Evolutionary conservation across 2,113 vertebrate genomes (phyloP), one percentile per base, ranked within the genome.

Genomic region (Eurystomus gularis): DNA sequence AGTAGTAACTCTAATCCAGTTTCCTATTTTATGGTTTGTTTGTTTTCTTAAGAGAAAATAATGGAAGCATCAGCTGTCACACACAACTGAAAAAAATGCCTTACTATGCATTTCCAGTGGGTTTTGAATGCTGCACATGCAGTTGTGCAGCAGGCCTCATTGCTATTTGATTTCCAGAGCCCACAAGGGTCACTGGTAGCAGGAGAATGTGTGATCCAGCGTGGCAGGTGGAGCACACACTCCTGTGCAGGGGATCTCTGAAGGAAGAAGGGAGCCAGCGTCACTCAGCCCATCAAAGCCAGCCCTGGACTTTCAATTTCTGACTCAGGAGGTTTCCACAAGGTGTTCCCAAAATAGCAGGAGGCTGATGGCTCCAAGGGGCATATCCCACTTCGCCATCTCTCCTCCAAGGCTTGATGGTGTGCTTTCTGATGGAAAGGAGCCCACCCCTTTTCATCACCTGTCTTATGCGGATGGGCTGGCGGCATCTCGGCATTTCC

Each of bases 311-410:
- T 62, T 55, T 52, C 64, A 26, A 3, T 64, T 71, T 51, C 39
- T 82, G 82, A 4, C 46, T 83, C 13, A 4, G 35, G 40, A 42
- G 29, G 4, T 44, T 93, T 86, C 66, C 75, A 57, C 18, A 10
- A 37, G 48, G 21, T 48, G 11, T 76, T 92, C 25, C 42, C 6
- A 2, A 49, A 71, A 33, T 20, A 57, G 8, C 0, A 0, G 10
- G 48, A 79, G 20, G 26, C 26, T 31, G 29, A 3, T 0, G 3
- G 61, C 35, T 92, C 52, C 48, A 31, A 87, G 48, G 33, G 66
- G 4, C 57, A 9, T 14, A 5, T 18, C 61, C 57, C 35, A 37
- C 2, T 0, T 28, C 14, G 2, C 23, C n/a, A 2, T 44, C 9
- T 6, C 18, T 80, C 44, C 49, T 77, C 66, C 18, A 14, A 16